Evolutionary conservation across 2,888 invertebrate species (phyloP), one percentile per base, ranked within the genome.

Genomic region (Drosophila bunnanda): DNA sequence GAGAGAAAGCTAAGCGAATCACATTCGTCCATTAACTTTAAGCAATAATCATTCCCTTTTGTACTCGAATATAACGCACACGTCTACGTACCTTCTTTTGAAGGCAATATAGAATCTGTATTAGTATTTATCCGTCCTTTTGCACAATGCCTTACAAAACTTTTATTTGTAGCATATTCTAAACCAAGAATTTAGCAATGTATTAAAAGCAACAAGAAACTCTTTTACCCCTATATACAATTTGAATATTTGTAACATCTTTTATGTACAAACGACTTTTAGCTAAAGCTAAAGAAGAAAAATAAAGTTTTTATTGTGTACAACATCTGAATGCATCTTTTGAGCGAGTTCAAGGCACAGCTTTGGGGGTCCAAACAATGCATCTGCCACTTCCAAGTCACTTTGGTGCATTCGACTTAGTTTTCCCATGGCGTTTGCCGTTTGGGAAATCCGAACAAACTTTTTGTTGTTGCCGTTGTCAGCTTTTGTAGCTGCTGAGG

Each of bases 271-370:
- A 72, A 88, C 66, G 75, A 83, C 73, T 80, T 78, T 79, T 79
- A 83, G 69, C 81, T 82, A 83, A 86, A 83, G 57, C 60, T n/a
- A n/a, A n/a, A n/a, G 65, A 80, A 54, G 59, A 81, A 77, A 69
- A 83, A 87, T 82, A 88, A 85, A 88, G 62, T 84, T 76, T 76
- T 82, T 80, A 82, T 75, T 88, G 77, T 83, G 82, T 79, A 88
- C 80, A 82, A 76, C 34, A 67, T 20, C 52, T 28, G 67, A 70
- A 59, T 43, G 75, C 74, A 62, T 72, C 22, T 57, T 17, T 62
- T 46, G 34, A 43, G 60, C 34, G 81, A 70, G 86, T 85, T 82
- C 81, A 81, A 85, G 82, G 81, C 70, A 43, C 32, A 3, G 41
- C 20, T n/a, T n/a, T 30, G 44, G 44, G 38, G 39, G 22, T 25